phyloP scores from a whole-genome alignment of 2,888 invertebrate species.

The Drosophila colorata region DNA sequence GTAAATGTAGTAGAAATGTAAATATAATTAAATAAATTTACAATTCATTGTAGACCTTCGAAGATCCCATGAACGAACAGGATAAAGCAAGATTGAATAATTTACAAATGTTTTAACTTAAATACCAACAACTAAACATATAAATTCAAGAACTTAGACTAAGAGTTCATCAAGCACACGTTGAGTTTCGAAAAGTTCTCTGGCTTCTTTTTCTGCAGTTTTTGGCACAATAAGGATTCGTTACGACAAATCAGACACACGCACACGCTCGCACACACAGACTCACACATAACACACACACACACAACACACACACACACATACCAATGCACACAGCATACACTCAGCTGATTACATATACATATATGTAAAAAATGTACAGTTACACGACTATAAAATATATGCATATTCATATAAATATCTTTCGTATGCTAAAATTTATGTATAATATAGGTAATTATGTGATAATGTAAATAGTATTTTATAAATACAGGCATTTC shows the following conservation, averaged over 20 bases:
- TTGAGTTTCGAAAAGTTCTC: conserved; percentile 49
- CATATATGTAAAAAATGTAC: conserved; percentile 51
- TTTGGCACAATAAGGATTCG: conserved; percentile 81
- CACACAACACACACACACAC: conserved; percentile 12
- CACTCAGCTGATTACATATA: conserved; percentile 29
- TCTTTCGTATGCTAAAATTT: conserved; percentile 41
- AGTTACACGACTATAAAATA: conserved; percentile 66
- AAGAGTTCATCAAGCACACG: conserved; percentile 64
- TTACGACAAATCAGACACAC: conserved; percentile 47
- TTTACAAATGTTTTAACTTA: conserved; percentile 45
- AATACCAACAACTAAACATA: conserved; percentile 43
- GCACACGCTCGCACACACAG: conserved; percentile 33
- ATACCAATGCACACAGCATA: conserved; percentile 21
- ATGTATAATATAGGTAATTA: conserved; percentile 28
- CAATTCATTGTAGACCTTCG: conserved; percentile 47
- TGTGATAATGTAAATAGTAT: conserved; percentile 45
- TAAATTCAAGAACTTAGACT: conserved; percentile 59
- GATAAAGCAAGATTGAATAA: conserved; percentile 43
- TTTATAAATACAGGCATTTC: conserved; percentile 76
- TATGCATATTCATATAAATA: conserved; percentile 50
- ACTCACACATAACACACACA: conserved; percentile 7
- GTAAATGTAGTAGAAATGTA: conserved; percentile 65
- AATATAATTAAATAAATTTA: conserved; percentile 72
- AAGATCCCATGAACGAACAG: conserved; percentile 25
- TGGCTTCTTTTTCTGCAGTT: conserved; percentile 42